Evolutionary conservation across 2,113 vertebrate species (phyloP).

Genomic region (Melanerpes formicivorus): DNA sequence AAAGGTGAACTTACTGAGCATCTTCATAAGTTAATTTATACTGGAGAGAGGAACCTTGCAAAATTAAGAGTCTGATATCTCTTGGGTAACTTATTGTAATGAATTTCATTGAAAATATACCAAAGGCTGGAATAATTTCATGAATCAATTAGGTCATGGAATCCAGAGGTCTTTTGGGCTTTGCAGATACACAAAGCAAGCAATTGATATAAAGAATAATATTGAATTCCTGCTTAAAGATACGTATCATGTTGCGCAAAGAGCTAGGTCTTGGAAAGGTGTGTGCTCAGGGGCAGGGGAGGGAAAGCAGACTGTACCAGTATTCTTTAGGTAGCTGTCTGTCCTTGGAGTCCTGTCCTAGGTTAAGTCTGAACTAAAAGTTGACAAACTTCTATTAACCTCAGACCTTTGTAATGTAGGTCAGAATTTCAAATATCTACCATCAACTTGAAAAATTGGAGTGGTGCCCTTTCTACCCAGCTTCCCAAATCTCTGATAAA

Average conservation of each 20-base stretch:
- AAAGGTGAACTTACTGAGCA: background rate
- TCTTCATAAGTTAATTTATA: background rate
- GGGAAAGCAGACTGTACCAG: background rate
- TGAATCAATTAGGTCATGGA: conserved; percentile 36
- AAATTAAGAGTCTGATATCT: background rate
- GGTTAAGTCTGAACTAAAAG: background rate
- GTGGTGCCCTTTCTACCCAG: conserved; percentile 9
- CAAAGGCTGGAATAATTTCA: conserved; percentile 12
- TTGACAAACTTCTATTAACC: background rate
- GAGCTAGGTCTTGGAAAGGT: background rate
- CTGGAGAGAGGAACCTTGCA: background rate
- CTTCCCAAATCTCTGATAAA: conserved; percentile 30
- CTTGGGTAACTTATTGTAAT: conserved; percentile 33
- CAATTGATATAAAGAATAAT: background rate
- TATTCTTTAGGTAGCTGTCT: background rate
- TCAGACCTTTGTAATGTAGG: background rate
- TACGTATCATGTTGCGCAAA: background rate
- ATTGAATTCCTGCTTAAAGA: background rate
- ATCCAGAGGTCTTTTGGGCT: conserved; percentile 4
- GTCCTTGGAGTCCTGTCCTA: background rate
- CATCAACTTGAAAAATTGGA: background rate
- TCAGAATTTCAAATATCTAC: background rate
- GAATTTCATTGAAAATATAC: conserved; percentile 8
- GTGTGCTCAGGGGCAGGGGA: background rate
- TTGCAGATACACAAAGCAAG: background rate